Evolutionary conservation across 2,888 invertebrate species (phyloP).

Genomic region (Parelbella ahira): DNA sequence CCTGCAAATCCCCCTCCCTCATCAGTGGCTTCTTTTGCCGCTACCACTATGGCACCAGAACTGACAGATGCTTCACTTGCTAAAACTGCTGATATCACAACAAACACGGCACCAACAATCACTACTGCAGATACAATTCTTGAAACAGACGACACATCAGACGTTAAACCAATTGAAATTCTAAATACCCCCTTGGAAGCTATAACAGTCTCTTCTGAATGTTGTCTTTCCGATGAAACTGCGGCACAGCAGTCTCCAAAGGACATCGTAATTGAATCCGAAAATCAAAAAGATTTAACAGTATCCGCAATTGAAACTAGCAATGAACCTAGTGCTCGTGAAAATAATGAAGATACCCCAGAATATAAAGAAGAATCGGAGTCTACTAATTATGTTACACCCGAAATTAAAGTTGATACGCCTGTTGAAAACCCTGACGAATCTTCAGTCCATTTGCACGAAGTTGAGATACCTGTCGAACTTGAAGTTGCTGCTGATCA

Average conservation of each 20-base stretch:
- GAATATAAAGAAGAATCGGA: constrained; percentile 7
- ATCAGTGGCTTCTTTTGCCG: constrained; percentile 87
- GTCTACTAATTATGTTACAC: not conserved
- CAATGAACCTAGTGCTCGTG: not conserved
- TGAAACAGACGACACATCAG: constrained; percentile 40
- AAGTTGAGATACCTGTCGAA: constrained; percentile 1
- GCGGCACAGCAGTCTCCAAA: constrained; percentile 13
- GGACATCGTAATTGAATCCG: constrained; percentile 14
- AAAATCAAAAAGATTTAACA: constrained; percentile 5
- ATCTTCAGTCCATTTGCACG: not conserved
- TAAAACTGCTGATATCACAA: constrained; percentile 58
- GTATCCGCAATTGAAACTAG: not conserved
- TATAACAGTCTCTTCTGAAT: constrained; percentile 18
- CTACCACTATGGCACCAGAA: constrained; percentile 83
- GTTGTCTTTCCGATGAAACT: constrained; percentile 11
- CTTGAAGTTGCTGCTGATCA: not conserved
- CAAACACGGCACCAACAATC: constrained; percentile 50
- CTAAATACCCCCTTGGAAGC: constrained; percentile 17
- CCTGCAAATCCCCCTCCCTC: constrained; percentile 88
- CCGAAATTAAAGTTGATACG: not conserved
- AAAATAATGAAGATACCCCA: not conserved
- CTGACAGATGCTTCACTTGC: constrained; percentile 65
- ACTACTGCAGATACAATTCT: constrained; percentile 42
- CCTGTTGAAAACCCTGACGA: not conserved
- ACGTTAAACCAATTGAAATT: constrained; percentile 34